A percentile compares a stretch with the other conserved stretches of the same genome.
Evolutionary conservation across 1,140 invertebrate species (phyloP).

Genomic region (Patella vulgata): DNA sequence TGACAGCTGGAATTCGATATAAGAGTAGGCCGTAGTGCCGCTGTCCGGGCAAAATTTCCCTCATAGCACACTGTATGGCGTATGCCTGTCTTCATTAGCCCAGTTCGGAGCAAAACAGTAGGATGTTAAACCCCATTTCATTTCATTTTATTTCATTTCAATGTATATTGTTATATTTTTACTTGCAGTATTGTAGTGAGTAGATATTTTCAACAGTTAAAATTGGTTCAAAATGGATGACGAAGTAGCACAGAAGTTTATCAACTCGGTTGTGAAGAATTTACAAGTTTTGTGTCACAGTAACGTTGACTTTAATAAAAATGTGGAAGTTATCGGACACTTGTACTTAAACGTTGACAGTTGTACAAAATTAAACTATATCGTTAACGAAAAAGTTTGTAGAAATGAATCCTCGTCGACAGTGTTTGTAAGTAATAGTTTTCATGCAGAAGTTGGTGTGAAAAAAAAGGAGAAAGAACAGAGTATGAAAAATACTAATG

Average conservation of each 20-base stretch:
- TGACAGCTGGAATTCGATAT: too few relatives aligned
- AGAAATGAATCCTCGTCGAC: constrained; percentile 30
- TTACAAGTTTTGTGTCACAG: constrained; percentile 31
- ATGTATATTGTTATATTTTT: too few relatives aligned
- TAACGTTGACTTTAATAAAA: constrained; percentile 27
- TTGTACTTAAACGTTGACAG: constrained; percentile 31
- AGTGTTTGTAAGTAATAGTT: constrained; percentile 32
- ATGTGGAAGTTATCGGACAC: constrained; percentile 32
- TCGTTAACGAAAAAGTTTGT: constrained; percentile 32
- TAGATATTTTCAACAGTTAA: too few relatives aligned
- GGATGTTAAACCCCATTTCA: too few relatives aligned
- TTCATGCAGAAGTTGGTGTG: constrained; percentile 27
- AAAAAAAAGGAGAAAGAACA: constrained; percentile 15
- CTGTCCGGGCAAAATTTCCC: too few relatives aligned
- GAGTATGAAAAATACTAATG: background rate
- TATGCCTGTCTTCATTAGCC: too few relatives aligned
- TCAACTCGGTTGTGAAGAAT: constrained; percentile 26
- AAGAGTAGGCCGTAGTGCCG: too few relatives aligned
- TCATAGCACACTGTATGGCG: too few relatives aligned
- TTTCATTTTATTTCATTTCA: too few relatives aligned
- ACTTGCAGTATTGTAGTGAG: too few relatives aligned
- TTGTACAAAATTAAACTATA: constrained; percentile 29
- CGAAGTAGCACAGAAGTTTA: constrained; percentile 28
- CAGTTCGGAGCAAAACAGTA: too few relatives aligned
- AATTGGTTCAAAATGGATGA: constrained; percentile 34